These are phyloP conservation scores for Pseudopipra pipra DNA, from an alignment of 2,113 vertebrate species.

Conservation along the genomic window DNA sequence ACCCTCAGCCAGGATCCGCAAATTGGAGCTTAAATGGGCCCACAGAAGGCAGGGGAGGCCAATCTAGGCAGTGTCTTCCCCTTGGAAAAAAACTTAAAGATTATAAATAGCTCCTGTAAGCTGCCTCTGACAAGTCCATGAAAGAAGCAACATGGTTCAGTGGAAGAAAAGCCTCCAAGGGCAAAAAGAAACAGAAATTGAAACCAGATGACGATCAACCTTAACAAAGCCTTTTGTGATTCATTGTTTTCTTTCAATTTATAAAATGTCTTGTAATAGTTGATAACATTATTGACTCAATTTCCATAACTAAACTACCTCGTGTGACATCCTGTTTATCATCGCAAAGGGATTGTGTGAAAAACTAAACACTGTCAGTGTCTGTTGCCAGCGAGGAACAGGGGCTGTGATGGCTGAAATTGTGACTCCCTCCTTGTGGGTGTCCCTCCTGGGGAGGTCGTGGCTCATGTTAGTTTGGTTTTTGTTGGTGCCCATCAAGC, in stretches of 20 bases:
- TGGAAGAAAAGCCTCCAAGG: constrained; percentile 33
- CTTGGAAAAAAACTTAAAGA: neutral
- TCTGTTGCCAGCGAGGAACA: neutral
- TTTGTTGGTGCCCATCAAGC: neutral
- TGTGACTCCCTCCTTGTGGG: neutral
- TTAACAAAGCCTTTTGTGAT: constrained; percentile 73
- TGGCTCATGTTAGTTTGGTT: neutral
- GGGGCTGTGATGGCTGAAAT: constrained; percentile 10
- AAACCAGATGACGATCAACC: constrained; percentile 53
- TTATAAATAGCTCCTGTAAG: neutral
- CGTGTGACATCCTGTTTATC: constrained; percentile 82
- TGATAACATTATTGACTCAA: constrained; percentile 81
- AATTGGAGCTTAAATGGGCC: neutral
- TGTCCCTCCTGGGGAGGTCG: neutral
- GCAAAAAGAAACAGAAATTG: constrained; percentile 63
- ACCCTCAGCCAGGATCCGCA: neutral
- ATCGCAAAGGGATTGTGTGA: constrained; percentile 77
- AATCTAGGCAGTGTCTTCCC: neutral
- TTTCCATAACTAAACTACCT: constrained; percentile 95
- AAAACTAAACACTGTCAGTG: constrained; percentile 56
- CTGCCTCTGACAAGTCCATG: constrained; percentile 12
- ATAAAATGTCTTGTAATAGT: constrained; percentile 79
- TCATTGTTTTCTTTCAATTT: constrained; percentile 72
- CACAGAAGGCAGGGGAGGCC: neutral
- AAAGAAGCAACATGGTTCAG: constrained; percentile 51